phyloP scores from a whole-genome alignment of 2,113 vertebrate genomes.

The Pseudopipra pipra region DNA sequence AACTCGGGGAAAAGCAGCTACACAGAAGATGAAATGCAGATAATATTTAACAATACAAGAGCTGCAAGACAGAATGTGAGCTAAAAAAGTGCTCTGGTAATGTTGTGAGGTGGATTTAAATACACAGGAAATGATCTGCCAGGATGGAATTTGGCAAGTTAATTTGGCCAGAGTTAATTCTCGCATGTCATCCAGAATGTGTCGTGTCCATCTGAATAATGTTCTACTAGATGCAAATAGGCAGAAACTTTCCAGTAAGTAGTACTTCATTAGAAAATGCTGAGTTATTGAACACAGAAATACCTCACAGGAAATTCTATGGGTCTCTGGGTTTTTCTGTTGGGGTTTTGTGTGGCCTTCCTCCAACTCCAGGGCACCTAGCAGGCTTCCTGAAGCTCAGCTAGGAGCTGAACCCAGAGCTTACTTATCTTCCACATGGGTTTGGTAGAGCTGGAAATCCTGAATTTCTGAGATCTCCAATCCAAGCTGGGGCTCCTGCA shows the following conservation, averaged over 20 bases:
- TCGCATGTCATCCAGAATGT: not conserved
- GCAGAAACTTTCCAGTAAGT: not conserved
- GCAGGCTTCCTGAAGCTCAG: not conserved
- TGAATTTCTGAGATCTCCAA: not conserved
- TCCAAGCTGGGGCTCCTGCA: accelerated
- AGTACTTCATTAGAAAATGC: not conserved
- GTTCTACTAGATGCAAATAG: not conserved
- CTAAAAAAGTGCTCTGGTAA: not conserved
- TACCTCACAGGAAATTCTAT: not conserved
- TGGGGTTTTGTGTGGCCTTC: not conserved
- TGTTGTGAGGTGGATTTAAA: not conserved
- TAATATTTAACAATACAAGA: not conserved
- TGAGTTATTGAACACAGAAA: not conserved
- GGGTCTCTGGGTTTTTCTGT: not conserved
- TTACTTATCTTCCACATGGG: not conserved
- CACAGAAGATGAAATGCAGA: not conserved
- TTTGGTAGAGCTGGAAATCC: not conserved
- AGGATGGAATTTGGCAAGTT: not conserved
- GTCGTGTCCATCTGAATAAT: not conserved
- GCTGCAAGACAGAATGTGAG: not conserved
- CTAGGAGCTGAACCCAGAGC: not conserved
- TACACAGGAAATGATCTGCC: not conserved
- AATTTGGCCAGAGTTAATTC: not conserved
- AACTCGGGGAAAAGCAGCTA: not conserved
- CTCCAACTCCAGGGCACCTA: not conserved